phyloP scores from a whole-genome alignment of 2,113 vertebrate species.

The human region DNA sequence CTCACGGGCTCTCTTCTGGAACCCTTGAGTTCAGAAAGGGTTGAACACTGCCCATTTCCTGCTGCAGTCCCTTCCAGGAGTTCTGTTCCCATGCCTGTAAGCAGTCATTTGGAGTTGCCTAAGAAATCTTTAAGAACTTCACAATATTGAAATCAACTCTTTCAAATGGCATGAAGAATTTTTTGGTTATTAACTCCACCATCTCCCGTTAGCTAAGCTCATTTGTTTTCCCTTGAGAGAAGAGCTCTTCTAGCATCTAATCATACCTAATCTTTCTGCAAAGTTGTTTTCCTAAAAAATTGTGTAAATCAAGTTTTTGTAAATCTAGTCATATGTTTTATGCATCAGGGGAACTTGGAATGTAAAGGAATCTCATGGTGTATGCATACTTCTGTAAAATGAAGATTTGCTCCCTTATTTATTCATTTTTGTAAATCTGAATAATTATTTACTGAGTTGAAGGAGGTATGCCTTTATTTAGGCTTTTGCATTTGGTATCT shows the following conservation, averaged over 20 bases:
- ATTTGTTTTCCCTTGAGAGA: conserved; percentile 65
- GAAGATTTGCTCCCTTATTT: conserved; percentile 71
- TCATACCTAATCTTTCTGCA: conserved; percentile 75
- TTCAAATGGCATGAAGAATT: conserved; percentile 38
- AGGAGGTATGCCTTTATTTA: conserved; percentile 67
- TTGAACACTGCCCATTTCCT: background rate
- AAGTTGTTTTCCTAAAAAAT: conserved; percentile 71
- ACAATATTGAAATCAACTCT: conserved; percentile 39
- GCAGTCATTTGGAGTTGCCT: background rate
- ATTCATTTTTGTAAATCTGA: conserved; percentile 71
- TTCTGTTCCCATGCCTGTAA: background rate
- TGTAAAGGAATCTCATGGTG: conserved; percentile 72
- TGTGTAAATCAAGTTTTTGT: conserved; percentile 76
- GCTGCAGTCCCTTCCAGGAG: background rate
- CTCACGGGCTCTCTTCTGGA: background rate
- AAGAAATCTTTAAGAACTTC: conserved; percentile 12
- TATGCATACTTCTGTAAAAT: conserved; percentile 72
- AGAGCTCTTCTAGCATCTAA: conserved; percentile 68
- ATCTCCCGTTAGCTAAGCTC: conserved; percentile 46
- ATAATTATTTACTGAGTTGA: conserved; percentile 67
- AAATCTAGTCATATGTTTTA: conserved; percentile 79
- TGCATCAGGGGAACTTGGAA: conserved; percentile 74
- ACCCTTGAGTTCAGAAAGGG: background rate
- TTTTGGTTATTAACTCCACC: conserved; percentile 40
- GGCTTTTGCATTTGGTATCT: conserved; percentile 60